Percentiles rank a stretch among this genome's conserved stretches.
phyloP scores from a whole-genome alignment of 2,797 vertebrate genomes.

The Odontamblyopus lacepedii region DNA sequence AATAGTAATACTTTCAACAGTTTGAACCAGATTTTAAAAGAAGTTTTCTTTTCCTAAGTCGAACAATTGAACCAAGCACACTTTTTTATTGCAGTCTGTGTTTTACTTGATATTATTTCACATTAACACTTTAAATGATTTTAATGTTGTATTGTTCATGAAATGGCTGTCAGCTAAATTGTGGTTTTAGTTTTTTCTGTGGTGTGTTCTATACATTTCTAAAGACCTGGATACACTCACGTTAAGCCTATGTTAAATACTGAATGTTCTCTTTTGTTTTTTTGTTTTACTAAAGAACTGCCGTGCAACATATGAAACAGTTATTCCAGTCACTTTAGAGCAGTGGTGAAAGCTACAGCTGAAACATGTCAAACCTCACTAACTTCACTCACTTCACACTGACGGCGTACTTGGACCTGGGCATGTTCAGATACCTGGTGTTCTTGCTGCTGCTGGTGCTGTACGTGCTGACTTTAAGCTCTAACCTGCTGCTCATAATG shows the following conservation, averaged over 20 bases:
- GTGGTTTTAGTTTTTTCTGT: too few species aligned
- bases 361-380: not conserved
- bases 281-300: not conserved
- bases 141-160: not conserved
- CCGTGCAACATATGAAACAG: too few species aligned
- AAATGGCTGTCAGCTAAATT: not conserved
- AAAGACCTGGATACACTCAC: too few species aligned
- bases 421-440: not conserved
- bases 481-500: not conserved
- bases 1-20: too few species aligned
- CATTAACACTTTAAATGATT: not conserved
- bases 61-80: too few species aligned
- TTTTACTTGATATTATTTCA: not conserved
- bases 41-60: too few species aligned
- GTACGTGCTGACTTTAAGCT: not conserved
- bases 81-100: not conserved
- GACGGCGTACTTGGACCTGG: constrained; percentile 3
- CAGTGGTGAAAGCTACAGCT: not conserved
- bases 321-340: not conserved
- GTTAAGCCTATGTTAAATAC: too few species aligned
- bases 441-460: not conserved
- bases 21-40: too few species aligned
- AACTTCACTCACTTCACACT: constrained; percentile 9
- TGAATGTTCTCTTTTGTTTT: too few species aligned
- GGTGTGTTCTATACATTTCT: too few species aligned